Evolutionary conservation across 2,113 vertebrate species (phyloP).

Genomic region (Hucho hucho): DNA sequence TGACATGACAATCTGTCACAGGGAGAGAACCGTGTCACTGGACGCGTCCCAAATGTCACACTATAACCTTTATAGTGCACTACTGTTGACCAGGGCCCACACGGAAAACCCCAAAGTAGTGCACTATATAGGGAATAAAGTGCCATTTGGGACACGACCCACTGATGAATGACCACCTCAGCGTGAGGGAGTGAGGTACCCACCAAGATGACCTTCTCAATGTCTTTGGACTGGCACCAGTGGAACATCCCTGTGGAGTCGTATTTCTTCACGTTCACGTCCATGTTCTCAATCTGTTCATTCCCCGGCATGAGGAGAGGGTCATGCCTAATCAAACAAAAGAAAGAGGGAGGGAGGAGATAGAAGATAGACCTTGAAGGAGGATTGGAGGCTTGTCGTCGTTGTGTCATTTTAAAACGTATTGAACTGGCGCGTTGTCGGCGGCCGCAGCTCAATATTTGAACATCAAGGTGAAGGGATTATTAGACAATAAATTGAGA

Average conservation of each 20-base stretch:
- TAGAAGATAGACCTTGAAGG: not conserved
- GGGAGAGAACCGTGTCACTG: slow-evolving; percentile 35
- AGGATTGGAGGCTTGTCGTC: not conserved
- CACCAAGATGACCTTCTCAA: slow-evolving; percentile 97
- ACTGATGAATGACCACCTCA: slow-evolving; percentile 46
- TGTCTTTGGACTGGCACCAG: slow-evolving; percentile 94
- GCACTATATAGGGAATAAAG: no score
- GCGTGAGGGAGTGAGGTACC: slow-evolving; percentile 58
- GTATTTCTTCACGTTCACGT: slow-evolving; percentile 93
- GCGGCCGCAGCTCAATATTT: not conserved
- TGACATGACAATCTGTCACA: slow-evolving; percentile 57
- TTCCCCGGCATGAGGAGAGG: slow-evolving; percentile 90
- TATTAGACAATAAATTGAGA: slow-evolving; percentile 8
- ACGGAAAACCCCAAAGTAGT: no score
- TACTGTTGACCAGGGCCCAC: no score
- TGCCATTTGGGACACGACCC: no score
- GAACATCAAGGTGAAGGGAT: not conserved
- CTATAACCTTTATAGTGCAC: no score
- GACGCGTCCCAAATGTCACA: no score
- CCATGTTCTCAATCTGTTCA: slow-evolving; percentile 96
- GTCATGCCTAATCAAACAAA: slow-evolving; percentile 83
- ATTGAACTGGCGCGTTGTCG: not conserved
- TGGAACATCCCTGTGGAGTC: slow-evolving; percentile 99
- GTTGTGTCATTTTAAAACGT: not conserved
- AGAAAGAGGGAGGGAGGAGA: not conserved